Evolutionary conservation across 1,140 invertebrate species (phyloP).

Genomic region (Drosophila orena): DNA sequence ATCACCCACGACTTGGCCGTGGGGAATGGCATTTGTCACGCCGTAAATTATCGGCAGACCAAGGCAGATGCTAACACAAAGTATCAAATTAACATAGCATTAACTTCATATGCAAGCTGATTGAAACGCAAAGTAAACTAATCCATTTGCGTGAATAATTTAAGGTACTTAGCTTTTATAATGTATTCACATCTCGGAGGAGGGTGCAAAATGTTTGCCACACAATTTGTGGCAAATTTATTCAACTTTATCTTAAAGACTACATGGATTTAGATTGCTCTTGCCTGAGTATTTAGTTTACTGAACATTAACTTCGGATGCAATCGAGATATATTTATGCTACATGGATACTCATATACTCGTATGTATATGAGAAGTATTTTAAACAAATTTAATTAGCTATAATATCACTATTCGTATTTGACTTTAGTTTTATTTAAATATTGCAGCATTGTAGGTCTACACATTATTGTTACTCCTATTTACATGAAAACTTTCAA

Average conservation of each 20-base stretch:
- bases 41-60: constrained; percentile 40
- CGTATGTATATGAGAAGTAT: too few species aligned
- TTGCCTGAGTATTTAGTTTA: background rate
- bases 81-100: constrained; percentile 54
- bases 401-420: too few species aligned
- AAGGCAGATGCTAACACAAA: constrained; percentile 24
- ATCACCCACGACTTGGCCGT: constrained; percentile 14
- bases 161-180: constrained; percentile 18
- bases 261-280: background rate
- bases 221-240: constrained; percentile 3
- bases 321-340: background rate
- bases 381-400: background rate
- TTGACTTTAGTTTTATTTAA: too few species aligned
- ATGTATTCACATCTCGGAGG: constrained; percentile 19
- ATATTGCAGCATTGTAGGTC: too few species aligned
- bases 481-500: too few species aligned
- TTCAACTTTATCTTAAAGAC: background rate
- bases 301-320: background rate
- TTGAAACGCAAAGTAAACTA: constrained; percentile 40
- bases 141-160: constrained; percentile 42
- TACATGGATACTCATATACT: too few species aligned
- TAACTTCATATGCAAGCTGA: constrained; percentile 45
- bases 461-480: too few species aligned
- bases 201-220: background rate
- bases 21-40: constrained; percentile 34